These are phyloP conservation scores for Hycleus cichorii DNA, from an alignment of 1,140 invertebrate genomes.

Conservation along the genomic window DNA sequence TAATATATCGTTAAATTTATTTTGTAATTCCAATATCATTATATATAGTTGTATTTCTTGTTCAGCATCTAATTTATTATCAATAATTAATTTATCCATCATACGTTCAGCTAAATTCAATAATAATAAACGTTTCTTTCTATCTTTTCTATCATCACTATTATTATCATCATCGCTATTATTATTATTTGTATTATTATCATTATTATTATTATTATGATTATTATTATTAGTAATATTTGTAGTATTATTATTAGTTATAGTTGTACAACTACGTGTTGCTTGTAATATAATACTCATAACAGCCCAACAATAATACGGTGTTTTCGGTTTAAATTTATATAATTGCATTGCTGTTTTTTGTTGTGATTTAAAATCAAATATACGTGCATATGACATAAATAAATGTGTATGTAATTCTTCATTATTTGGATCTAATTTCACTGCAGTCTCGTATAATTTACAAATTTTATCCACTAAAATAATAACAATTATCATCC, in stretches of 20 bases:
- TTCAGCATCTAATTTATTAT: constrained; percentile 86
- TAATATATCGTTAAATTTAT: constrained; percentile 70
- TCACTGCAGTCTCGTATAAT: constrained; percentile 82
- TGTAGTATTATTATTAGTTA: too few relatives aligned
- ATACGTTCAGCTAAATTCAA: constrained; percentile 80
- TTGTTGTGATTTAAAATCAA: constrained; percentile 88
- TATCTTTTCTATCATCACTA: constrained; percentile 40
- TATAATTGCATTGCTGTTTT: constrained; percentile 81
- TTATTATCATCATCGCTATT: constrained; percentile 29
- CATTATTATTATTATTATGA: background rate
- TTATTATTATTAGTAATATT: constrained; percentile 39
- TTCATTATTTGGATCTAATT: constrained; percentile 80
- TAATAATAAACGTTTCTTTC: constrained; percentile 54
- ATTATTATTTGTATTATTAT: too few relatives aligned
- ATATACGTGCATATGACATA: constrained; percentile 88
- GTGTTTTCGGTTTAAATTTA: constrained; percentile 87
- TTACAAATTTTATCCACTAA: constrained; percentile 81
- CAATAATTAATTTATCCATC: constrained; percentile 80
- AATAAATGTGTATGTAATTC: constrained; percentile 90
- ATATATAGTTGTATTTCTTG: constrained; percentile 88
- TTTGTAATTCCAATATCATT: constrained; percentile 80
- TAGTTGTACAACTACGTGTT: constrained; percentile 24
- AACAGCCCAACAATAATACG: constrained; percentile 96
- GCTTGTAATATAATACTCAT: constrained; percentile 94
- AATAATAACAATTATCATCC: constrained; percentile 1